These are phyloP conservation scores for Triplophysa siluroides DNA, from an alignment of 2,113 vertebrate species.

Conservation along the genomic window DNA sequence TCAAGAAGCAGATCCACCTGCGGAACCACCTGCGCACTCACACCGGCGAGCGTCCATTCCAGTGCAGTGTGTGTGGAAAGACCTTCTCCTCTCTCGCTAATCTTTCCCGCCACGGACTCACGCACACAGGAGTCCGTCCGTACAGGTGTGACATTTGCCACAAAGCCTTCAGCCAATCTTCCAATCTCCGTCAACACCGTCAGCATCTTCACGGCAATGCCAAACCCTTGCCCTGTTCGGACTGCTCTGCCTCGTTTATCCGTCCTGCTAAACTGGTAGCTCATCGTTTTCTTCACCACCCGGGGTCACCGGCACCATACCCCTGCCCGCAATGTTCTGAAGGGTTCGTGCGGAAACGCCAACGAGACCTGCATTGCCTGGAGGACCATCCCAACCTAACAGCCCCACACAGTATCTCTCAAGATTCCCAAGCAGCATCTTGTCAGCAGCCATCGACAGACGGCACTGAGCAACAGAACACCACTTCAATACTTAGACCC, in stretches of 20 bases:
- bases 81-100: constrained; percentile 86
- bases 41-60: constrained; percentile 86
- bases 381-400: constrained; percentile 61
- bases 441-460: not conserved
- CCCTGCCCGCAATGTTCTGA: constrained; percentile 73
- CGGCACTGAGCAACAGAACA: not conserved
- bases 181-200: constrained; percentile 87
- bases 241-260: constrained; percentile 77
- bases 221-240: constrained; percentile 64
- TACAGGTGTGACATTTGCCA: constrained; percentile 84
- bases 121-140: constrained; percentile 83
- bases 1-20: constrained; percentile 87
- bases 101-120: constrained; percentile 83
- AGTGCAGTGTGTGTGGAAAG: constrained; percentile 85
- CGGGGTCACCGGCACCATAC: constrained; percentile 73
- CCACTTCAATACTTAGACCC: not conserved
- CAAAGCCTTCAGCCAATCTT: constrained; percentile 85
- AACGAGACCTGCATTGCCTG: constrained; percentile 72
- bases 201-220: constrained; percentile 76
- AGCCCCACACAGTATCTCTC: constrained; percentile 23
- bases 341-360: constrained; percentile 73
- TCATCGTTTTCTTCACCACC: constrained; percentile 74
- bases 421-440: not conserved
- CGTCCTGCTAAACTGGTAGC: constrained; percentile 76
- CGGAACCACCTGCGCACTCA: constrained; percentile 87